Conservation (phyloP, 2,888 invertebrate species). For the Oxycera nigricornis region DNA sequence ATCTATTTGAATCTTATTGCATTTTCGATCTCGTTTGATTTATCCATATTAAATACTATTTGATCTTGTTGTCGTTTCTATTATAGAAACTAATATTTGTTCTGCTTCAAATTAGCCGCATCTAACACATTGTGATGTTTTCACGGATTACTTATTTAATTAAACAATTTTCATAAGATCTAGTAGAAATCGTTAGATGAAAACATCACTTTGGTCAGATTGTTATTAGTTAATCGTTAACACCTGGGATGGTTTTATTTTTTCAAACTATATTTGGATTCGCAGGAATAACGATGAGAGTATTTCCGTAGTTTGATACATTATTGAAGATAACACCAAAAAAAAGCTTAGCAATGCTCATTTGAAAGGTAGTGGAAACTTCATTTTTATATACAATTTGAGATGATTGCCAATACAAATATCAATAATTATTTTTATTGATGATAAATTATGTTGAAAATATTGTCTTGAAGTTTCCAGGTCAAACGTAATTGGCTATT, state of each 20-base stretch:
- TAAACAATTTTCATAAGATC: too few species aligned
- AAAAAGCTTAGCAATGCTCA: background rate
- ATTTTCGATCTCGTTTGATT: constrained; percentile 11
- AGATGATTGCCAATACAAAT: background rate
- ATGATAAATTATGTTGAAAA: background rate
- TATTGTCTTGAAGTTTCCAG: background rate
- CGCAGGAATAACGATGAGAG: background rate
- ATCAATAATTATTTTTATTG: too few species aligned
- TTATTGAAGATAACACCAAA: background rate
- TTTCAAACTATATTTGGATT: constrained; percentile 6
- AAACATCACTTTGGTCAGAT: too few species aligned
- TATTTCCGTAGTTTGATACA: background rate
- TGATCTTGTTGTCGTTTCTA: constrained; percentile 4
- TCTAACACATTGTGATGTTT: too few species aligned
- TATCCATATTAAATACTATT: background rate
- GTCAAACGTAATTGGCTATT: background rate
- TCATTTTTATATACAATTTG: background rate
- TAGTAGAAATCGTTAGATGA: too few species aligned
- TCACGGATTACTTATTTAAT: too few species aligned
- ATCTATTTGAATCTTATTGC: constrained; percentile 16
- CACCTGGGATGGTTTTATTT: too few species aligned
- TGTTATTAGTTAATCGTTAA: too few species aligned
- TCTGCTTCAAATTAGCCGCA: too few species aligned
- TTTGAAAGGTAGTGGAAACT: background rate
- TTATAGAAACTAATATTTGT: background rate